A percentile compares a stretch with the other conserved stretches of the same genome.
These are phyloP conservation scores for Mimas tiliae DNA, from an alignment of 2,888 invertebrate genomes.

Conservation along the genomic window DNA sequence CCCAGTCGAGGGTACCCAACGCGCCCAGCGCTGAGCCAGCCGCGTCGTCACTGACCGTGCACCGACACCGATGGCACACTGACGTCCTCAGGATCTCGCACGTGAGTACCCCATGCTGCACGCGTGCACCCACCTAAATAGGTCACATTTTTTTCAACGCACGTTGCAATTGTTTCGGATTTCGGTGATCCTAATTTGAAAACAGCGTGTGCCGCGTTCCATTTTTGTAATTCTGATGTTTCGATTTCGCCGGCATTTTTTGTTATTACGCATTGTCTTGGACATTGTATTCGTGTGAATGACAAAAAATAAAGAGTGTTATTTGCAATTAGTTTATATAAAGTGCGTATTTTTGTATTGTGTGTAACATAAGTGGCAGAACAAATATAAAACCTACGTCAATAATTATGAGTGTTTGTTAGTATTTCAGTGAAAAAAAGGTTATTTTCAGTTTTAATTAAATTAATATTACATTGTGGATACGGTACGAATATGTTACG, in stretches of 20 bases:
- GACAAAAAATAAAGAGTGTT: constrained; percentile 1
- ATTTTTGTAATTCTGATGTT: constrained; percentile 5
- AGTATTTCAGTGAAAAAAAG: not conserved
- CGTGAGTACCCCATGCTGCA: constrained; percentile 42
- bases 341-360: not conserved
- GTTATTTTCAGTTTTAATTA: not conserved
- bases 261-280: too few relatives aligned
- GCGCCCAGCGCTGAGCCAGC: constrained; percentile 46
- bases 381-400: not conserved
- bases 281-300: not conserved
- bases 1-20: constrained; percentile 38
- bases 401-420: constrained; percentile 16
- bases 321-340: not conserved
- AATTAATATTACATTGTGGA: not conserved
- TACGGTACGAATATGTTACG: not conserved
- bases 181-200: constrained; percentile 10
- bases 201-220: constrained; percentile 9
- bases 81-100: constrained; percentile 53
- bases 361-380: not conserved
- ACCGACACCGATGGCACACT: constrained; percentile 69
- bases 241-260: constrained; percentile 1
- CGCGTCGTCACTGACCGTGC: constrained; percentile 44
- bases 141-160: constrained; percentile 24
- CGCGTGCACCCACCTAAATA: constrained; percentile 24
- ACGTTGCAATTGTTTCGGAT: constrained; percentile 21